These are phyloP conservation scores for Seira sanloemensis DNA, from an alignment of 2,888 invertebrate species.

Conservation along the genomic window DNA sequence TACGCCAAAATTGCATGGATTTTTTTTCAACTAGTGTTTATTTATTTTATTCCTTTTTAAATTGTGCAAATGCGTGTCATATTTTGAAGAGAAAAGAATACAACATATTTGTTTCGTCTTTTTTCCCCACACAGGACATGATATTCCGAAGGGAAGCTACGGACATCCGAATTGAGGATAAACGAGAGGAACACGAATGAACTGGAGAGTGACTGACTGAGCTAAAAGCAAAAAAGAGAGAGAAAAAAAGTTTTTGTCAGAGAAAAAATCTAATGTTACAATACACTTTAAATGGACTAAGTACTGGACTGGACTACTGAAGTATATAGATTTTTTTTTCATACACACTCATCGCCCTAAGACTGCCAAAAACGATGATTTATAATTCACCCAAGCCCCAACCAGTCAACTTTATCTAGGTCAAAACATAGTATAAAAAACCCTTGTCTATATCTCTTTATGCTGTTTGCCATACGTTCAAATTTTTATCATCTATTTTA, in stretches of 20 bases:
- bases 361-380: conserved; percentile 19
- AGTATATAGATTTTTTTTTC: conserved; percentile 16
- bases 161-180: background rate
- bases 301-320: conserved; percentile 8
- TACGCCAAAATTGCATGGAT: no score
- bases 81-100: background rate
- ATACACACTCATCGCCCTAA: background rate
- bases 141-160: background rate
- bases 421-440: conserved; percentile 14
- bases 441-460: background rate
- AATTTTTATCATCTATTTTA: conserved; percentile 8
- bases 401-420: conserved; percentile 20
- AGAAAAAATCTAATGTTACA: background rate
- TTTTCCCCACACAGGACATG: background rate
- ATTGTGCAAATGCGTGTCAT: background rate
- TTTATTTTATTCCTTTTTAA: background rate
- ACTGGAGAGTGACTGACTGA: conserved; percentile 7
- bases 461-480: conserved; percentile 14
- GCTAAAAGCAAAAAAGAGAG: background rate
- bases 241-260: conserved; percentile 1
- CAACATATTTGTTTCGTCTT: background rate
- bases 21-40: conserved; percentile 11
- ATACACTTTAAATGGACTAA: conserved; percentile 20
- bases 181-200: conserved; percentile 6
- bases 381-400: conserved; percentile 17